These are phyloP conservation scores for Drosophila emarginata DNA, from an alignment of 2,888 invertebrate species.

Conservation along the genomic window DNA sequence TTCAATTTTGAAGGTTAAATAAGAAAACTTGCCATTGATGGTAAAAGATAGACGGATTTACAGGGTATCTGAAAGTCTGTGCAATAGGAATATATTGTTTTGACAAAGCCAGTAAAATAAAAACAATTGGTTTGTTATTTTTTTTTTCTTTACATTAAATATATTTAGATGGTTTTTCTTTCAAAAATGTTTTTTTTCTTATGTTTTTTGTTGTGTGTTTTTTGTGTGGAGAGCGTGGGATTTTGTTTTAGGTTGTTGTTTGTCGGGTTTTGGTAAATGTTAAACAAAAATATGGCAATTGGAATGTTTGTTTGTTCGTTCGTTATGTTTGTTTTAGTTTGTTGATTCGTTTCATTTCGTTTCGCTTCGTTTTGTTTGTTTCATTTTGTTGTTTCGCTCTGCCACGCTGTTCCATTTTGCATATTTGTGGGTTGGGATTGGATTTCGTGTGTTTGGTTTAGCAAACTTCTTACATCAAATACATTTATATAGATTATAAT, in stretches of 20 bases:
- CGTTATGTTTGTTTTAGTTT: conserved; percentile 4
- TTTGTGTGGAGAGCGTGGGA: conserved; percentile 9
- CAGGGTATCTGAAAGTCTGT: neutral
- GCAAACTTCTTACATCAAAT: conserved; percentile 74
- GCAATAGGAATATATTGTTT: neutral
- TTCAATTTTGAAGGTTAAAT: too few species aligned
- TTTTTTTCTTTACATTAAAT: conserved; percentile 72
- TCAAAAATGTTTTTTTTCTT: conserved; percentile 63
- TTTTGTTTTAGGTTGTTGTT: conserved; percentile 12
- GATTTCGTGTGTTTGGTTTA: conserved; percentile 51
- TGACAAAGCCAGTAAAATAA: conserved; percentile 6
- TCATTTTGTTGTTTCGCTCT: conserved; percentile 21
- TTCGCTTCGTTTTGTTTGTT: neutral
- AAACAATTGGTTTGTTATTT: conserved; percentile 37
- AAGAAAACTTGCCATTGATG: too few species aligned
- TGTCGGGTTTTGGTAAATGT: conserved; percentile 44
- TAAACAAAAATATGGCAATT: conserved; percentile 63
- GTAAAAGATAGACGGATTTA: neutral
- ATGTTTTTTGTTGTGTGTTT: conserved; percentile 26
- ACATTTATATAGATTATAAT: conserved; percentile 65
- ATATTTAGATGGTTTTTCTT: conserved; percentile 74
- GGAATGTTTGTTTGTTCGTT: conserved; percentile 50
- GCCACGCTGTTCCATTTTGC: conserved; percentile 16
- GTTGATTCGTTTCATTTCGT: conserved; percentile 12
- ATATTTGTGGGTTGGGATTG: conserved; percentile 33